Conservation (phyloP, 2,797 vertebrate species). For the Limosa lapponica region DNA sequence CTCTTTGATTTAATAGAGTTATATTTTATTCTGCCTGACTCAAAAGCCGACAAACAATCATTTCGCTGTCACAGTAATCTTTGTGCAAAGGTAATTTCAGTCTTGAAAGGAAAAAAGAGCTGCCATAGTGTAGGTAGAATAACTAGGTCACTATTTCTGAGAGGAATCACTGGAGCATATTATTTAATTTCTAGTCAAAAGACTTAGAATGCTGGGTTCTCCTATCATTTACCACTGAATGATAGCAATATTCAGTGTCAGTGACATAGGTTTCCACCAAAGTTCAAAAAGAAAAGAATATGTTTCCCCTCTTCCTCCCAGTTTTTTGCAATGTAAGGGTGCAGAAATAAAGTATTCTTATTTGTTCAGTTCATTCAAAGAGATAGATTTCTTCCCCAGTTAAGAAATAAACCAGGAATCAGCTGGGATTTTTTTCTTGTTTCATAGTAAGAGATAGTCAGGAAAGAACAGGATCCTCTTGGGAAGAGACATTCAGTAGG, state of each 20-base stretch:
- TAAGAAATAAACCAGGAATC: background rate
- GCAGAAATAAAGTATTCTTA: background rate
- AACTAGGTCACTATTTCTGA: slow-evolving; percentile 34
- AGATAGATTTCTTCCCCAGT: background rate
- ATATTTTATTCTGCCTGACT: background rate
- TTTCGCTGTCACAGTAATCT: slow-evolving; percentile 4
- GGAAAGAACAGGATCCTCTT: background rate
- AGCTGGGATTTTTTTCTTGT: background rate
- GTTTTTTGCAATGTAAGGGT: background rate
- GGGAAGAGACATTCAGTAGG: background rate
- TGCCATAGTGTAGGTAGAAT: background rate
- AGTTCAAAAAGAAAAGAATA: background rate
- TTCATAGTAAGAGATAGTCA: background rate
- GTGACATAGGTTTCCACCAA: background rate
- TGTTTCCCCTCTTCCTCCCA: background rate
- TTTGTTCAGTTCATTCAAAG: background rate
- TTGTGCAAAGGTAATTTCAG: background rate
- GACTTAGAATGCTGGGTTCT: background rate
- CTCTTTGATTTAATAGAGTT: slow-evolving; percentile 8
- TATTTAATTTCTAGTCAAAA: slow-evolving; percentile 22
- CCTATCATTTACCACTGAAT: background rate
- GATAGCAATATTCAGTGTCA: background rate
- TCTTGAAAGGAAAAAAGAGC: background rate
- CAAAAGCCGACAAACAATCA: background rate
- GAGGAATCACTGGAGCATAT: background rate